Evolutionary conservation across 64 coral and sea anemone species (phyloP), one percentile per base, ranked within the genome.

Genomic region (Pocillopora verrucosa): DNA sequence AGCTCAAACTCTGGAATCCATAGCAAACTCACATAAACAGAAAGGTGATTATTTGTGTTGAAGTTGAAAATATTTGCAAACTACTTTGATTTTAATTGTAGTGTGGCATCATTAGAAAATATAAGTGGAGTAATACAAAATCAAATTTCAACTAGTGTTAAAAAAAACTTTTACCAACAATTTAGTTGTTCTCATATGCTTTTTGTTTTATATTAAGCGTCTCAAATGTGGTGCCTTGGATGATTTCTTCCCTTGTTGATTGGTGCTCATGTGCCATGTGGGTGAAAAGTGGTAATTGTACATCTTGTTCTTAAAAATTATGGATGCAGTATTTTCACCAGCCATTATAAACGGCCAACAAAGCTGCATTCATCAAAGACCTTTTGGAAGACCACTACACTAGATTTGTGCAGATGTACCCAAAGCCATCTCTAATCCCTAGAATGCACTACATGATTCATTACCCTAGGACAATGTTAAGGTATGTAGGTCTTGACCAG

Each of bases 401-500:
- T 1, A 69, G 74, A 78, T 96, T 96, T 91, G 75, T 73, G 24
- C 34, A 58, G 15, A 26, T 90, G 13, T 96, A 93, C 80, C 91
- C 91, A 13, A 34, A 77, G 58, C 60, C 60, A 14, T 90, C 91
- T 24, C 60, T 96, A 16, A 96, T 93, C 13, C 94, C 94, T 45
- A 88, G 93, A 80, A 96, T 92, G 94, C 94, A 92, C 60, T 92
- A 96, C 73, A 92, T 96, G 74, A 36, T 96, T 2, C 90, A 96
- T 76, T 96, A 96, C 81, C 89, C 89, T 13, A 78, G 72, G 15
- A 88, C 90, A 65, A 96, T 96, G 22, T 14, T 89, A 11, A 96
- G 85, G 90, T 96, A 90, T 64, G 30, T 30, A 30, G 30, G 30
- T 30, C 30, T 30, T 30, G 30, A 30, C 30, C 30, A 30, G 30